phyloP scores from a whole-genome alignment of 2,888 invertebrate genomes.

The Callosobruchus maculatus region DNA sequence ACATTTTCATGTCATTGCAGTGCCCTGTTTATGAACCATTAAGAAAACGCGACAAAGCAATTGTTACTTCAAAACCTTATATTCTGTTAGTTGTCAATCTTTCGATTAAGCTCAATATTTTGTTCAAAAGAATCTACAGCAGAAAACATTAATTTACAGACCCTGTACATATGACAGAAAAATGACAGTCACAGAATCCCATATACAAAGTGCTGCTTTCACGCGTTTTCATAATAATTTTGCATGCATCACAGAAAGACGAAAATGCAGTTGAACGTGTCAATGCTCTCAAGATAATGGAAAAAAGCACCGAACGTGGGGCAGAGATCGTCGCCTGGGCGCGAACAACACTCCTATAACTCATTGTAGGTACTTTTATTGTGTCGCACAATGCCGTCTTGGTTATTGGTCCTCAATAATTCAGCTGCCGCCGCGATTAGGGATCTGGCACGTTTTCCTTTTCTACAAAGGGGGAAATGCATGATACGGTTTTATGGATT shows the following conservation, averaged over 20 bases:
- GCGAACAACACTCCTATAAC: background rate
- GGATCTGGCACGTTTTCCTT: background rate
- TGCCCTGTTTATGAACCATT: no score
- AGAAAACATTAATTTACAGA: no score
- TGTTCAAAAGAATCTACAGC: no score
- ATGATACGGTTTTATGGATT: background rate
- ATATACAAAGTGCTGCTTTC: no score
- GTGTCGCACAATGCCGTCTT: background rate
- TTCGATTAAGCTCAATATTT: no score
- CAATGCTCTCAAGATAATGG: background rate
- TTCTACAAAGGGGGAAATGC: background rate
- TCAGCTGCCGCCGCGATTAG: background rate
- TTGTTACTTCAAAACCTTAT: no score
- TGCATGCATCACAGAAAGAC: background rate
- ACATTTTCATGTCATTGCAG: no score
- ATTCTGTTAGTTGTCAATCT: no score
- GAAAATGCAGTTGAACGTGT: background rate
- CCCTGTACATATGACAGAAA: no score
- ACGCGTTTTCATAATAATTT: no score
- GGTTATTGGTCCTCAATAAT: slow-evolving; percentile 1
- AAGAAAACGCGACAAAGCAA: no score
- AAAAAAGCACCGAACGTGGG: background rate
- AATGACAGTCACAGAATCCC: no score
- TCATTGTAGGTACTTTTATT: slow-evolving; percentile 1
- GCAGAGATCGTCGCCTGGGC: background rate